A percentile compares a stretch with the other conserved stretches of the same genome.
These are phyloP conservation scores for Callorhinus ursinus DNA, from an alignment of 2,113 vertebrate genomes.

Conservation along the genomic window DNA sequence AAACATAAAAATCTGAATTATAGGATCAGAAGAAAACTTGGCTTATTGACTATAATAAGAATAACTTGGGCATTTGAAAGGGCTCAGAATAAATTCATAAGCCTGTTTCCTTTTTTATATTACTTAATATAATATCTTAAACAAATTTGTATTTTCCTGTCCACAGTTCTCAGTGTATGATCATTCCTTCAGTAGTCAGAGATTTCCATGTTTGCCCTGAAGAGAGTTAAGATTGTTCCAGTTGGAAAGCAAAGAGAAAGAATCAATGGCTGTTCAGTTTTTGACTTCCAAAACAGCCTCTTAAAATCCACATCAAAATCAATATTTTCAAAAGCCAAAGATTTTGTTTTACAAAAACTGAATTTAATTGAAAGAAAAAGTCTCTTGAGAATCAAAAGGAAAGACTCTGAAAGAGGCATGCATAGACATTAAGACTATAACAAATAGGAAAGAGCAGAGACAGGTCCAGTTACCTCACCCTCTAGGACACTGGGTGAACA, in stretches of 20 bases:
- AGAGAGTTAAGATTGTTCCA: not conserved
- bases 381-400: not conserved
- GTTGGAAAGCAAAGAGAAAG: not conserved
- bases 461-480: too few relatives aligned
- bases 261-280: not conserved
- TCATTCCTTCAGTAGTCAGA: not conserved
- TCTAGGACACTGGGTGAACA: not conserved
- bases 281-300: constrained; percentile 18
- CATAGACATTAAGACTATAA: not conserved
- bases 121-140: constrained; percentile 5
- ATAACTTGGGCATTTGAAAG: not conserved
- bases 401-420: not conserved
- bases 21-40: not conserved
- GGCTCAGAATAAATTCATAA: not conserved
- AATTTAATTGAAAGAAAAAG: not conserved
- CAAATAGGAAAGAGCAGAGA: not conserved
- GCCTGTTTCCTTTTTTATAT: not conserved
- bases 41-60: not conserved
- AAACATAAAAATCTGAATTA: not conserved
- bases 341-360: not conserved
- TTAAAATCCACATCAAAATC: constrained; percentile 47
- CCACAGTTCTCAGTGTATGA: not conserved
- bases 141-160: not conserved
- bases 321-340: constrained; percentile 40
- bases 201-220: not conserved